phyloP scores from a whole-genome alignment of 2,797 vertebrate genomes.

The Salarias fasciatus region DNA sequence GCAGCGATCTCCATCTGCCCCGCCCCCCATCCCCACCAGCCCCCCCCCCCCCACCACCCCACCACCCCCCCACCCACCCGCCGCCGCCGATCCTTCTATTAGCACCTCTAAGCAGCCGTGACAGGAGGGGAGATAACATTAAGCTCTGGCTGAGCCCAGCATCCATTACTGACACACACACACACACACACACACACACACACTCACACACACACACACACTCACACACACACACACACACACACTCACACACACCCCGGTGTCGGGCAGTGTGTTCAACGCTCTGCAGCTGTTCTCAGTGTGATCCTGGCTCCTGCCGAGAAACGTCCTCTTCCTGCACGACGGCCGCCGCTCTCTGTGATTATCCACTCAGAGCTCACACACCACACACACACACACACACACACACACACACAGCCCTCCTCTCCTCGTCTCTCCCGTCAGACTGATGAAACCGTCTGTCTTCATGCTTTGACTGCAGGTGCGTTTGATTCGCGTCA shows the following conservation, averaged over 20 bases:
- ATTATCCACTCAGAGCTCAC: constrained; percentile 25
- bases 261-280: too few relatives aligned
- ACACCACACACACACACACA: constrained; percentile 13
- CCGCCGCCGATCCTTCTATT: constrained; percentile 52
- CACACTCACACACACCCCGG: too few relatives aligned
- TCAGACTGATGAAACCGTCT: too few relatives aligned
- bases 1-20: too few relatives aligned
- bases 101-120: constrained; percentile 38
- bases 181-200: background rate
- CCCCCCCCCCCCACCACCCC: too few relatives aligned
- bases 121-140: constrained; percentile 41
- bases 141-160: constrained; percentile 40
- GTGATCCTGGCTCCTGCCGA: constrained; percentile 46
- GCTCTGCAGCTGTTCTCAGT: constrained; percentile 29
- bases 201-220: too few relatives aligned
- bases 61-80: too few relatives aligned
- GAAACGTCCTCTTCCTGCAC: constrained; percentile 48
- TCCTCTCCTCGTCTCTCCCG: too few relatives aligned
- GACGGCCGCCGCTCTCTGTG: constrained; percentile 48
- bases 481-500: background rate
- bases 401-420: constrained; percentile 5
- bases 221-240: too few relatives aligned
- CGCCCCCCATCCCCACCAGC: too few relatives aligned
- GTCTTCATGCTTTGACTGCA: too few relatives aligned
- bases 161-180: constrained; percentile 20